These are phyloP conservation scores for Kuschelorhynchus macadamiae DNA, from an alignment of 2,888 invertebrate genomes.

Conservation along the genomic window DNA sequence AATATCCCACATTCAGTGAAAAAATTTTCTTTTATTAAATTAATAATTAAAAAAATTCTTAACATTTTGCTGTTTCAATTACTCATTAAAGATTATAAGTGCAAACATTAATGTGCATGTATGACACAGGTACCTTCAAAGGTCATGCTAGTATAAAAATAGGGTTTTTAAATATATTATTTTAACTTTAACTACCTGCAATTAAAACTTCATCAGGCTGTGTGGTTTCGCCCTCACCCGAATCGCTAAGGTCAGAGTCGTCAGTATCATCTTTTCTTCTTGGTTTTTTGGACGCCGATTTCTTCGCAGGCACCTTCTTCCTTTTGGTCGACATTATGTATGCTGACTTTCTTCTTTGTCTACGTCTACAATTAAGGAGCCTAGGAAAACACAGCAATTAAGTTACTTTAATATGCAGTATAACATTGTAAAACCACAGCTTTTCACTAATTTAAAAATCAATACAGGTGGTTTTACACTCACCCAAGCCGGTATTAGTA, in stretches of 20 bases:
- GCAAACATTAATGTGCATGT: too few relatives aligned
- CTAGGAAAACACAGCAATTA: constrained; percentile 13
- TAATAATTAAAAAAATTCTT: too few relatives aligned
- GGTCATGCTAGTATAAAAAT: too few relatives aligned
- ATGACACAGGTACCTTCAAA: too few relatives aligned
- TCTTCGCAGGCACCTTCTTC: constrained; percentile 65
- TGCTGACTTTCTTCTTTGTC: constrained; percentile 35
- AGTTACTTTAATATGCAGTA: neutral
- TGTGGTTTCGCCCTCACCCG: constrained; percentile 60
- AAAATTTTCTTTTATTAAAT: too few relatives aligned
- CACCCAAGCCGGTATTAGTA: constrained; percentile 25
- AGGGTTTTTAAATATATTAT: too few relatives aligned
- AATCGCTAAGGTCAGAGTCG: constrained; percentile 68
- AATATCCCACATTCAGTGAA: too few relatives aligned
- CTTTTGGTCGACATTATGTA: constrained; percentile 63
- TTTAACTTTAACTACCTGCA: constrained; percentile 61
- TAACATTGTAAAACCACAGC: neutral
- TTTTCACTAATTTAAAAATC: neutral
- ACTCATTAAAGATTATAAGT: too few relatives aligned
- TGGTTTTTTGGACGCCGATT: constrained; percentile 61
- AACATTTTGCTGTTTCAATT: too few relatives aligned
- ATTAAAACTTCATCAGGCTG: constrained; percentile 73
- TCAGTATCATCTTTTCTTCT: constrained; percentile 67
- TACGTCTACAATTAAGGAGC: constrained; percentile 19
- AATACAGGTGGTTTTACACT: constrained; percentile 50